Base-by-base conservation (phyloP, 2,113 vertebrate species). In the Australoheros scitulus region DNA sequence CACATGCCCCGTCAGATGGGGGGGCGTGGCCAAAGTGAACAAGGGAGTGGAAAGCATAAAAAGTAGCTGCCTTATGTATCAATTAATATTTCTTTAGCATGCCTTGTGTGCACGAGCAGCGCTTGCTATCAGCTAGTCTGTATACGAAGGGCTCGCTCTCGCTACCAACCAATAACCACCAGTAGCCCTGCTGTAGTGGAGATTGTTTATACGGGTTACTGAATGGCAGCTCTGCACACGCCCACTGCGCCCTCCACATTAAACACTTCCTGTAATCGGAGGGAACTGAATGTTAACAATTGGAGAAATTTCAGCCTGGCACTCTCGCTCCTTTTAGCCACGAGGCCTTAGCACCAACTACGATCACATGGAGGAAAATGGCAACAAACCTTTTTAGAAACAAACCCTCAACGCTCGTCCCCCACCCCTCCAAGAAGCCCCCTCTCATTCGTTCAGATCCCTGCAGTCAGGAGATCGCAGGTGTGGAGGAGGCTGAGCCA, bases 311-410 rank as follows among this genome's bases (percentile, higher is more conserved):
- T 8, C 56, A 78, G 61, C 58, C 24, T 64, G 80, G 65, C 82
- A 18, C 61, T 81, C 32, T n/a, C 59, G 41, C 65, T 89, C 76
- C 63, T 63, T 76, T 81, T 15, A 91, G 58, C 89, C 84, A 57
- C 65, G 92, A 93, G 91, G 93, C 94, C 94, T 94, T 94, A 92
- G 64, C 57, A 76, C 78, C 7, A 59, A 89, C 76, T 74, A 64
- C 9, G 61, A 81, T 90, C 41, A 57, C 11, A 56, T 86, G 64
- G 77, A 68, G 74, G 24, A 29, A 75, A 82, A 77, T 11, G 7
- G 32, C 20, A 20, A 84, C 76, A 70, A 47, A 77, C 20, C 61
- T 78, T 57, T 10, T 79, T 52, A 18, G 24, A 29, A n/a, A n/a
- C n/a, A n/a, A n/a, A n/a, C n/a, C 93, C 92, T 93, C 92, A 93